Evolutionary conservation across 2,888 invertebrate genomes (phyloP).

Genomic region (Cryptocheilus praepositus): DNA sequence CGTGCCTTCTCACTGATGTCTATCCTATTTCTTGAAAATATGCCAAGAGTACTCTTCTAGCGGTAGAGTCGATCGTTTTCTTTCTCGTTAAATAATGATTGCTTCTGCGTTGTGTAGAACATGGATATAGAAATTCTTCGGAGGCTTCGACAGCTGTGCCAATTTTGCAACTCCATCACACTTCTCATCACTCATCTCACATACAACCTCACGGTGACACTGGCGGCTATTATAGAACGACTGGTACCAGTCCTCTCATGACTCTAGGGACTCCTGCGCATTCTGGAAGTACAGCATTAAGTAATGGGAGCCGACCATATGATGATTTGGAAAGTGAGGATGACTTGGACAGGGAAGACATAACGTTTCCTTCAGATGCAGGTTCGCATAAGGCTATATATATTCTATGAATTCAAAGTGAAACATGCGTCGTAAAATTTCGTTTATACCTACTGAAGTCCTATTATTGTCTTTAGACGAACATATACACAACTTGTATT

Average conservation of each 20-base stretch:
- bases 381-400: constrained; percentile 73
- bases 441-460: background rate
- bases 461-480: background rate
- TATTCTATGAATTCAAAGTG: background rate
- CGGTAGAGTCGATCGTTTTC: no score
- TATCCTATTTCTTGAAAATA: background rate
- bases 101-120: constrained; percentile 52
- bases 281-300: constrained; percentile 77
- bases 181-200: constrained; percentile 64
- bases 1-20: background rate
- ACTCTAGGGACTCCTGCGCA: constrained; percentile 75
- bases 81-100: background rate
- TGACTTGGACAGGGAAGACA: constrained; percentile 90
- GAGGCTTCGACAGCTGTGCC: constrained; percentile 66
- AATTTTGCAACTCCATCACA: constrained; percentile 66
- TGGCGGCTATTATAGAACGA: constrained; percentile 76
- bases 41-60: no score
- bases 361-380: constrained; percentile 87
- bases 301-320: constrained; percentile 82
- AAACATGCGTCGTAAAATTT: background rate
- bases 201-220: constrained; percentile 65
- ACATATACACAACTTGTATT: background rate
- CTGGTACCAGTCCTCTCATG: constrained; percentile 79
- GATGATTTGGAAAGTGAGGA: constrained; percentile 94
- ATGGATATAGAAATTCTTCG: constrained; percentile 69